These are phyloP conservation scores for Apaloderma vittatum DNA, from an alignment of 2,113 vertebrate genomes.

Conservation along the genomic window DNA sequence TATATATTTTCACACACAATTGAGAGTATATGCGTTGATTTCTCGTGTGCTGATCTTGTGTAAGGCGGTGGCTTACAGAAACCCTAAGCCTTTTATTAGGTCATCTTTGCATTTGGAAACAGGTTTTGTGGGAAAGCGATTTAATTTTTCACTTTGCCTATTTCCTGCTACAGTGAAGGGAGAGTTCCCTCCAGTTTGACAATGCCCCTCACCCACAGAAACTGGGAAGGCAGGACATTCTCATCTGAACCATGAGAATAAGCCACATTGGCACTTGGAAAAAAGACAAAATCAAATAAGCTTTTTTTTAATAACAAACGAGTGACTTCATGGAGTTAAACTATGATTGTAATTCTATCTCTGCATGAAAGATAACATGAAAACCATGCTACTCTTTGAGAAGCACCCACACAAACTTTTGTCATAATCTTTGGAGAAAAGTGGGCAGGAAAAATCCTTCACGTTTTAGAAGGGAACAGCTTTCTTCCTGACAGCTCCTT, in stretches of 20 bases:
- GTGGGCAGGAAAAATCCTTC: neutral
- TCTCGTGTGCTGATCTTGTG: neutral
- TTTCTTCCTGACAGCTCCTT: neutral
- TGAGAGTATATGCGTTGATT: neutral
- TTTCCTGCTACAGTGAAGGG: neutral
- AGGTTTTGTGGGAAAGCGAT: neutral
- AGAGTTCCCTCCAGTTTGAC: neutral
- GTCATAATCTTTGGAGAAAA: neutral
- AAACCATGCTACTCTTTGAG: neutral
- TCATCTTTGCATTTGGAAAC: neutral
- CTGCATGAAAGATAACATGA: neutral
- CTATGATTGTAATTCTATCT: neutral
- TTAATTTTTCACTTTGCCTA: neutral
- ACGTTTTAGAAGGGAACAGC: neutral
- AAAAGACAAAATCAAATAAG: neutral
- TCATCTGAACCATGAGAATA: neutral
- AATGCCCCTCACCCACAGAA: neutral
- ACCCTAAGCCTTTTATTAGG: neutral
- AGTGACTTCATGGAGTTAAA: neutral
- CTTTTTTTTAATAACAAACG: neutral
- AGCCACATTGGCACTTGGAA: neutral
- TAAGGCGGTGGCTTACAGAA: neutral
- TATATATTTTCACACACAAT: neutral
- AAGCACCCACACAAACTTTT: neutral
- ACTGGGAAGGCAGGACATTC: neutral